Percentiles rank a stretch among this genome's conserved stretches.
Evolutionary conservation across 2,888 invertebrate genomes (phyloP).

Genomic region (Salpingus planirostris): DNA sequence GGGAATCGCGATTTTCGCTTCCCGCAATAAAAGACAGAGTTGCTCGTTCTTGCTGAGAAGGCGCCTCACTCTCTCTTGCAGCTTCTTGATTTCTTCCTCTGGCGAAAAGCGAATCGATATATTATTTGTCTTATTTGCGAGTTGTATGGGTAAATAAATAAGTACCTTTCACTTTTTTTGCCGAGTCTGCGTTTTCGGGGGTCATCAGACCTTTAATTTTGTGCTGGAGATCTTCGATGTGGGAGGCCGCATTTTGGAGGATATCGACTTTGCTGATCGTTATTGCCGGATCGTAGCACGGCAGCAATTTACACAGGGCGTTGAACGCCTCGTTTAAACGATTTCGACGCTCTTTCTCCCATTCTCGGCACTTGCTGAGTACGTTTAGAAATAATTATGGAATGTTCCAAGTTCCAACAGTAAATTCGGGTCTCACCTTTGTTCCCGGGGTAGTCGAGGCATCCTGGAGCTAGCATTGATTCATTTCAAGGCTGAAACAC

Average conservation of each 20-base stretch:
- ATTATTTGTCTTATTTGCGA: too few relatives aligned
- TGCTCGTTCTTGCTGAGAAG: constrained; percentile 38
- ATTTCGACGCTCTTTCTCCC: constrained; percentile 60
- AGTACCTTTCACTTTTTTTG: constrained; percentile 6
- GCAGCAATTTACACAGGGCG: constrained; percentile 44
- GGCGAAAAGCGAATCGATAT: too few relatives aligned
- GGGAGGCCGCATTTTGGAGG: constrained; percentile 35
- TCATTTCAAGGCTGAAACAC: too few relatives aligned
- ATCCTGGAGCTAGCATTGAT: too few relatives aligned
- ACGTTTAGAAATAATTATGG: too few relatives aligned
- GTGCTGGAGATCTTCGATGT: constrained; percentile 37
- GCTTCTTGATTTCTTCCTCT: constrained; percentile 34
- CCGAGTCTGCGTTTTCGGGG: constrained; percentile 21
- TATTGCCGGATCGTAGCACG: constrained; percentile 43
- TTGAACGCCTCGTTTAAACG: constrained; percentile 52
- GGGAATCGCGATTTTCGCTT: constrained; percentile 39
- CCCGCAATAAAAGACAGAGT: constrained; percentile 34
- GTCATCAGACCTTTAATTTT: constrained; percentile 33
- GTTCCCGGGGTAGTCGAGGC: too few relatives aligned
- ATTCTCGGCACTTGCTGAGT: constrained; percentile 53
- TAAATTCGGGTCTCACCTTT: too few relatives aligned
- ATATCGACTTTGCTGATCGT: constrained; percentile 40
- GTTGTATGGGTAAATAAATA: neutral
- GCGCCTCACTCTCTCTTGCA: constrained; percentile 36
- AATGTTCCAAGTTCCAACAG: too few relatives aligned